phyloP scores from a whole-genome alignment of 2,113 vertebrate genomes.

The Oreochromis spilurus region DNA sequence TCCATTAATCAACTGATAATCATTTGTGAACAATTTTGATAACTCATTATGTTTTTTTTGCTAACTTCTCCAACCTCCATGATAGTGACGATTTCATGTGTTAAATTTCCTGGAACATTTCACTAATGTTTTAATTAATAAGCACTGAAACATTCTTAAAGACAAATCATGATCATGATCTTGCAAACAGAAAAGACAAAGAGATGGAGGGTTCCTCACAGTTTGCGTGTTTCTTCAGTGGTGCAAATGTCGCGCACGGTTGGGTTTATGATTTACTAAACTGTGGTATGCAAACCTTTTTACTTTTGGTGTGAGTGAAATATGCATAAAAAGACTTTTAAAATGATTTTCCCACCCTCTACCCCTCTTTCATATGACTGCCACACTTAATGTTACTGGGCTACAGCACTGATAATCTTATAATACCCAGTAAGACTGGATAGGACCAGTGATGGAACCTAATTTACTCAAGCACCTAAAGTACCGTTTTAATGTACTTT shows the following conservation, averaged over 20 bases:
- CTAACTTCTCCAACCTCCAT: background rate
- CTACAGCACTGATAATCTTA: background rate
- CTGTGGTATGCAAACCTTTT: background rate
- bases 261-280: background rate
- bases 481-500: background rate
- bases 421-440: background rate
- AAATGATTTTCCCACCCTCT: background rate
- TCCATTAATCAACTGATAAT: background rate
- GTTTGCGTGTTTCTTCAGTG: background rate
- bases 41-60: background rate
- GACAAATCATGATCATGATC: background rate
- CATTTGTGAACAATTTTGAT: background rate
- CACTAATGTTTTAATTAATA: background rate
- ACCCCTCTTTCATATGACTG: background rate
- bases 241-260: background rate
- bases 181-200: background rate
- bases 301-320: background rate
- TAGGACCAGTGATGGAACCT: background rate
- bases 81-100: background rate
- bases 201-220: background rate
- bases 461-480: background rate
- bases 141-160: background rate
- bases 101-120: background rate
- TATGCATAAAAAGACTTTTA: background rate
- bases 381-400: background rate